Conservation (phyloP, 1,140 invertebrate species). For the Cyrtorhinus lividipennis region DNA sequence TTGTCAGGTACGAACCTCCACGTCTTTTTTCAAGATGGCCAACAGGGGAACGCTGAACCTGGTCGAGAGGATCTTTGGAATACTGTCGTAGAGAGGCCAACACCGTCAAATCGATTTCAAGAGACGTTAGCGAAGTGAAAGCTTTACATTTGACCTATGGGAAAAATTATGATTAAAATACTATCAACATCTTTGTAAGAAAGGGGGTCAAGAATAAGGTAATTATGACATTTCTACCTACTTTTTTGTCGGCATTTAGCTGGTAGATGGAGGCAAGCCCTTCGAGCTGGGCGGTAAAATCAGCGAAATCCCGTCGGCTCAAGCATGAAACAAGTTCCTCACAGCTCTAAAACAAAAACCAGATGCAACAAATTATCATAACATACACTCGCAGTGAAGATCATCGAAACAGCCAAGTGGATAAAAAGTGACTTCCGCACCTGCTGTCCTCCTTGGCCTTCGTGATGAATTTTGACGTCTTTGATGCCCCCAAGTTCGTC, state of each 20-base stretch:
- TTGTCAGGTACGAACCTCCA: slow-evolving; percentile 38
- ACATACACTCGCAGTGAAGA: no score
- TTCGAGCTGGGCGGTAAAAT: slow-evolving; percentile 82
- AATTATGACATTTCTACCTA: no score
- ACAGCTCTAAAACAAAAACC: slow-evolving; percentile 58
- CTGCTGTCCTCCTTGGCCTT: slow-evolving; percentile 54
- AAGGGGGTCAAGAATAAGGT: background rate
- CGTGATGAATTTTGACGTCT: slow-evolving; percentile 88
- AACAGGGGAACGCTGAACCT: slow-evolving; percentile 80
- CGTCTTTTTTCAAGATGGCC: slow-evolving; percentile 59
- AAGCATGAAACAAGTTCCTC: slow-evolving; percentile 70
- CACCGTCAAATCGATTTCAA: slow-evolving; percentile 80
- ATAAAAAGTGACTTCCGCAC: slow-evolving; percentile 25
- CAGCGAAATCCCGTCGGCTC: slow-evolving; percentile 70
- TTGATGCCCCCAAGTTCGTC: slow-evolving; percentile 66
- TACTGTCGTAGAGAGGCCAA: slow-evolving; percentile 66
- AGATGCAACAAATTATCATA: background rate
- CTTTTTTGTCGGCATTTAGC: slow-evolving; percentile 82
- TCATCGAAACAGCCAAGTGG: background rate
- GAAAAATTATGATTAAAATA: background rate
- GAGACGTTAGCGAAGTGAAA: slow-evolving; percentile 75
- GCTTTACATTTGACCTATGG: slow-evolving; percentile 68
- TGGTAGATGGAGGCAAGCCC: slow-evolving; percentile 85
- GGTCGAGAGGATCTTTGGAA: slow-evolving; percentile 68
- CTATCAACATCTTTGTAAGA: no score